phyloP scores from a whole-genome alignment of 2,113 vertebrate genomes.

The Myotis lucifugus region DNA sequence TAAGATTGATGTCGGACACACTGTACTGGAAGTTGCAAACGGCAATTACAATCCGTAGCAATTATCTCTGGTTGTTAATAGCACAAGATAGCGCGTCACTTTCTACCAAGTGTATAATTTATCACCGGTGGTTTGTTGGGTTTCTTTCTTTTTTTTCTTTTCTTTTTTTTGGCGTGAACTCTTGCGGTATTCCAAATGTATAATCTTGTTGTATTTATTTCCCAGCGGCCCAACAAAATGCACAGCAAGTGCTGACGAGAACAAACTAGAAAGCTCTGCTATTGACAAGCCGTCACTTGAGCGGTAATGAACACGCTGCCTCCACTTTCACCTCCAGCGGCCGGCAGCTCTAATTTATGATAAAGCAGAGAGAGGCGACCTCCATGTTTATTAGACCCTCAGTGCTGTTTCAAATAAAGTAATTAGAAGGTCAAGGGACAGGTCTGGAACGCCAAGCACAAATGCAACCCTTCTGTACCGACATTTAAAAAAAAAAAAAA shows the following conservation, averaged over 20 bases:
- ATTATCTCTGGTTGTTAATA: constrained; percentile 98
- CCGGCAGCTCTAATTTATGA: constrained; percentile 91
- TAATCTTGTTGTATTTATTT: constrained; percentile 97
- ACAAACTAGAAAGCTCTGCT: constrained; percentile 90
- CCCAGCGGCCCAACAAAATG: constrained; percentile 94
- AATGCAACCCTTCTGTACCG: constrained; percentile 88
- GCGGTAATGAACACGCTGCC: constrained; percentile 91
- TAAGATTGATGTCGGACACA: constrained; percentile 94
- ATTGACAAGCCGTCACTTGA: constrained; percentile 95
- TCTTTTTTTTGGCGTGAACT: constrained; percentile 84
- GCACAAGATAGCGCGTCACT: constrained; percentile 96
- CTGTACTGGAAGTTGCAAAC: constrained; percentile 91
- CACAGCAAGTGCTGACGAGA: constrained; percentile 95
- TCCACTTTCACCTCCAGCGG: constrained; percentile 88
- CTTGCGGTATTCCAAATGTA: constrained; percentile 95
- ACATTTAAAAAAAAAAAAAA: constrained; percentile 73
- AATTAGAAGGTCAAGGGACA: constrained; percentile 91
- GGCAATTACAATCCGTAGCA: constrained; percentile 95
- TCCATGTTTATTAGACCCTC: constrained; percentile 89
- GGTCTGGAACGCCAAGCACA: constrained; percentile 87
- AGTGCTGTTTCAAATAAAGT: constrained; percentile 91
- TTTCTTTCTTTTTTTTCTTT: too few relatives aligned
- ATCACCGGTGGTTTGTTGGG: constrained; percentile 86
- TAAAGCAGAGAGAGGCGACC: constrained; percentile 88
- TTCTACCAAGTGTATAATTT: constrained; percentile 94